A percentile compares a stretch with the other conserved stretches of the same genome.
These are phyloP conservation scores for Falco biarmicus DNA, from an alignment of 2,797 vertebrate genomes.

Conservation along the genomic window DNA sequence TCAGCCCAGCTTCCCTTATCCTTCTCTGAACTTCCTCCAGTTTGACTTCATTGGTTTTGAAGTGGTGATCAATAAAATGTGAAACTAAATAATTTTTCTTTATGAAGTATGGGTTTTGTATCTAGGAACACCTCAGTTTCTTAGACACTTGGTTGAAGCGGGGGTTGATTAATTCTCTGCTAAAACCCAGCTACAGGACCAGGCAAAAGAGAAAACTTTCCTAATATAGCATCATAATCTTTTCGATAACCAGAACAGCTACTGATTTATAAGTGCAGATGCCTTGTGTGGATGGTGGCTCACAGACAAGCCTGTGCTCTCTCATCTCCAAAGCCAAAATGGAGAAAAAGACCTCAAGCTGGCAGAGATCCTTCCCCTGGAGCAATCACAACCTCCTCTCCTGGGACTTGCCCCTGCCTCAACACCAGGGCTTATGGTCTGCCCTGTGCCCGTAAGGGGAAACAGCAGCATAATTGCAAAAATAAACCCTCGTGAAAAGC, in stretches of 20 bases:
- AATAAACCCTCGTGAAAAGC: constrained; percentile 21
- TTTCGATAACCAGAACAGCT: background rate
- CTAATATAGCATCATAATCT: background rate
- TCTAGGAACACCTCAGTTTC: background rate
- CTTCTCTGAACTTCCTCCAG: background rate
- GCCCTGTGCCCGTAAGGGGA: background rate
- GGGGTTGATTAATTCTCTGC: background rate
- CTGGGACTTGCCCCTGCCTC: background rate
- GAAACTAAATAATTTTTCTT: background rate
- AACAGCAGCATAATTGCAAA: constrained; percentile 1
- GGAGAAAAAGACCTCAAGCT: background rate
- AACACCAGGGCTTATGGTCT: background rate
- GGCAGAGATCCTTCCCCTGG: background rate
- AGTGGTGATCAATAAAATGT: background rate
- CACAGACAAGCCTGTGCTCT: background rate
- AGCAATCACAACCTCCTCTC: background rate
- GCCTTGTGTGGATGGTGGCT: rapidly evolving
- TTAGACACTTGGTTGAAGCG: background rate
- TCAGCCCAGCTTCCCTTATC: background rate
- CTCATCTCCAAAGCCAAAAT: background rate
- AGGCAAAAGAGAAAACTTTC: background rate
- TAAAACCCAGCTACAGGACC: background rate
- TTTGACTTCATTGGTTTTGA: background rate
- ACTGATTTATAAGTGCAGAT: background rate
- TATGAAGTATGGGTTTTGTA: background rate